phyloP scores from a whole-genome alignment of 2,797 vertebrate species.

The Eulemur coronatus region DNA sequence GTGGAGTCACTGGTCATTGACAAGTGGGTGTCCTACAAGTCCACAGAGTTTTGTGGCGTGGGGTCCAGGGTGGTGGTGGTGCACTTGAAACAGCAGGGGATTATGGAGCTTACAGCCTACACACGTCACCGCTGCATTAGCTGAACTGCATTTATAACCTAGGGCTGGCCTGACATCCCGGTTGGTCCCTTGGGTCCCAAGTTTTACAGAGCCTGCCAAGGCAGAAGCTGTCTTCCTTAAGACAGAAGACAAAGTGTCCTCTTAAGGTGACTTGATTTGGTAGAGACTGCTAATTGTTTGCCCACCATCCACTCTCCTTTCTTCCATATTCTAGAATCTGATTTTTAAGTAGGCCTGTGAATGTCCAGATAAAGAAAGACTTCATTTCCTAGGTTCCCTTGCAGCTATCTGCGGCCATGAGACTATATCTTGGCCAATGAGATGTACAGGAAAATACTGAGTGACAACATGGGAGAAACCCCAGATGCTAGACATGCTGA shows the following conservation, averaged over 20 bases:
- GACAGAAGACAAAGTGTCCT: neutral
- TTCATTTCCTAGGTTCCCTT: conserved; percentile 24
- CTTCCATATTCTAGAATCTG: neutral
- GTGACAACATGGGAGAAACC: neutral
- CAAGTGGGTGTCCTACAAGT: neutral
- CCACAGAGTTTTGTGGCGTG: neutral
- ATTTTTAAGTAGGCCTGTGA: neutral
- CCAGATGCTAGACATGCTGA: neutral
- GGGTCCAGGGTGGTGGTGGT: too few relatives aligned
- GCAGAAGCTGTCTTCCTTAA: neutral
- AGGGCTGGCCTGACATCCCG: too few relatives aligned
- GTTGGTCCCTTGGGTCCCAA: neutral
- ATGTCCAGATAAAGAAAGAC: neutral
- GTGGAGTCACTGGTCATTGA: too few relatives aligned
- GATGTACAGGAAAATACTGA: neutral
- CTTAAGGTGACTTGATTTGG: neutral
- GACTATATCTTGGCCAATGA: neutral
- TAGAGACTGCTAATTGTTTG: neutral
- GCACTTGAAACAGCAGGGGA: neutral
- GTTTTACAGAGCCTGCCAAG: neutral
- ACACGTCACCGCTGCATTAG: neutral
- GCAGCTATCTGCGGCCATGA: neutral
- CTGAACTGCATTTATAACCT: fast-evolving
- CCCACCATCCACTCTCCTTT: neutral
- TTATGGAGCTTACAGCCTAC: too few relatives aligned